Evolutionary conservation across 2,113 vertebrate species (phyloP).

Genomic region (Choloepus hoffmanni): DNA sequence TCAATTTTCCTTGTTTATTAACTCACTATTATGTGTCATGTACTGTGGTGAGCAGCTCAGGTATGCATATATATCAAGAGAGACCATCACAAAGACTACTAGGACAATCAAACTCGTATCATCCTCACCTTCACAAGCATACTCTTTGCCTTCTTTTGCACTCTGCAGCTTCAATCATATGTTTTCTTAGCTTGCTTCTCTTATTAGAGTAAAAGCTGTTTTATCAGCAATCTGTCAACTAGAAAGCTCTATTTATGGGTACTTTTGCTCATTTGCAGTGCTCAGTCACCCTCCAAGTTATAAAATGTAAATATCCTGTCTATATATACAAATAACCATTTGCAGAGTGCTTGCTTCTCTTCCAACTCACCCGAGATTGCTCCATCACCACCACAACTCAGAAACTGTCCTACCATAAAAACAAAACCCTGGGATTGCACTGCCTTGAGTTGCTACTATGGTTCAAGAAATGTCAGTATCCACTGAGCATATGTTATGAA

Average conservation of each 20-base stretch:
- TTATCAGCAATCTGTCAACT: conserved; percentile 58
- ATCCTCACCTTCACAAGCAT: not conserved
- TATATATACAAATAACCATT: conserved; percentile 1
- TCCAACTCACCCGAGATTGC: not conserved
- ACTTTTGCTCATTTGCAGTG: conserved; percentile 47
- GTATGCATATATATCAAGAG: not conserved
- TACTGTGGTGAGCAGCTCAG: not conserved
- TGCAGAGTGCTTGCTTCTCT: not conserved
- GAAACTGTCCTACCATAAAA: not conserved
- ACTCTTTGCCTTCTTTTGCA: conserved; percentile 2
- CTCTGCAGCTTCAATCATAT: conserved; percentile 52
- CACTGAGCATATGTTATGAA: not conserved
- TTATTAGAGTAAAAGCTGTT: conserved; percentile 68
- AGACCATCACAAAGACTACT: not conserved
- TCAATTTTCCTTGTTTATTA: not conserved
- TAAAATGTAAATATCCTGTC: conserved; percentile 21
- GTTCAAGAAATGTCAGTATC: not conserved
- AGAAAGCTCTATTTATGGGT: conserved; percentile 61
- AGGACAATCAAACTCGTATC: not conserved
- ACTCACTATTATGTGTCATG: not conserved
- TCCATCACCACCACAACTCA: not conserved
- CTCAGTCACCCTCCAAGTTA: conserved; percentile 21
- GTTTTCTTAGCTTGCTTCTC: conserved; percentile 62
- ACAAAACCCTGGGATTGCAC: not conserved
- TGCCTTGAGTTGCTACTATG: not conserved